phyloP scores from a whole-genome alignment of 2,113 vertebrate species.

The Ammodytes marinus region DNA sequence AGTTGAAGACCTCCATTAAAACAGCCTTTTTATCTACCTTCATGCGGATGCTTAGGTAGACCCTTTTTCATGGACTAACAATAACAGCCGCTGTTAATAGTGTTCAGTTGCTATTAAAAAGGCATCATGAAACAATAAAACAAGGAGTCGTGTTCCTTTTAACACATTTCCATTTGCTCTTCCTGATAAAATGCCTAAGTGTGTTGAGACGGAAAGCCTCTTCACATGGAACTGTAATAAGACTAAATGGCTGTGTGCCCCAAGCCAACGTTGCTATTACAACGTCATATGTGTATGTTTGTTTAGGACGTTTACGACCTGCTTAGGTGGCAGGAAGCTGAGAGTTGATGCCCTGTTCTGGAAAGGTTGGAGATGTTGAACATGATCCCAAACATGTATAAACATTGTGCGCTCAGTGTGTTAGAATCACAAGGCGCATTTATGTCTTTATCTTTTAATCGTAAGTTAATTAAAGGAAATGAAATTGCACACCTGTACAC shows the following conservation, averaged over 20 bases:
- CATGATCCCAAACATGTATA: not conserved
- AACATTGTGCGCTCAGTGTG: constrained; percentile 8
- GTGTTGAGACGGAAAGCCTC: constrained; percentile 34
- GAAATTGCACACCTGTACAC: not conserved
- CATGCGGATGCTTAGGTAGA: not conserved
- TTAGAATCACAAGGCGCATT: not conserved
- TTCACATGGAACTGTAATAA: constrained; percentile 34
- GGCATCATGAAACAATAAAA: constrained; percentile 45
- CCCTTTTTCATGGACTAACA: constrained; percentile 19
- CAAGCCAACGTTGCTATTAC: constrained; percentile 43
- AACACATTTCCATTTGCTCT: constrained; percentile 43
- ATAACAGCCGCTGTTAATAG: constrained; percentile 25
- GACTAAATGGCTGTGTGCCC: constrained; percentile 32
- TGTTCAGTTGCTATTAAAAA: constrained; percentile 34
- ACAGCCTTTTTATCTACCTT: constrained; percentile 31
- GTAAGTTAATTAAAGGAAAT: not conserved
- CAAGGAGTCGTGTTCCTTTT: constrained; percentile 38
- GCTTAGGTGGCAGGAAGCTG: constrained; percentile 39
- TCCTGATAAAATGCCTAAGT: constrained; percentile 12
- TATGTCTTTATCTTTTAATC: not conserved
- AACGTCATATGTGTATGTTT: constrained; percentile 56
- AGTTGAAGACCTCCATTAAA: constrained; percentile 33
- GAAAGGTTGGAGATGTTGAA: constrained; percentile 23
- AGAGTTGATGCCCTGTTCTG: constrained; percentile 13
- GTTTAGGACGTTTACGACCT: constrained; percentile 52